Evolutionary conservation across 1,140 invertebrate genomes (phyloP).

Genomic region (Protaetia brevitarsis): DNA sequence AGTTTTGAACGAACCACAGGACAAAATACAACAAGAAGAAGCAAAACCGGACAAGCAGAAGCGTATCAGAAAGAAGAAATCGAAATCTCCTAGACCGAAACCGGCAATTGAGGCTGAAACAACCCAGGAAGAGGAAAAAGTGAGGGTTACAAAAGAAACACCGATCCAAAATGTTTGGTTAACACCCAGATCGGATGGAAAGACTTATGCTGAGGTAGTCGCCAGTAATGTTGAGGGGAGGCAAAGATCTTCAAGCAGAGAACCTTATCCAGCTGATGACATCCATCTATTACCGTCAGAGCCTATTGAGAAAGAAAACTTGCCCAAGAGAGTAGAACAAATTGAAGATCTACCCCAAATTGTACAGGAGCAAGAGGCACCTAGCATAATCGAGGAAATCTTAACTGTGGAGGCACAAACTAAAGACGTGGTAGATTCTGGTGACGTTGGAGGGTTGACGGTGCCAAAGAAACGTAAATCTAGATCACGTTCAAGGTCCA

Average conservation of each 20-base stretch:
- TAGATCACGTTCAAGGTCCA: constrained; percentile 36
- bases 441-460: neutral
- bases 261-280: neutral
- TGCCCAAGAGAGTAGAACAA: constrained; percentile 19
- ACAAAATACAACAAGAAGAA: neutral
- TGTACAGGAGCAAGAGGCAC: neutral
- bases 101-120: neutral
- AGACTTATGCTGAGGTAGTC: constrained; percentile 60
- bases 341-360: neutral
- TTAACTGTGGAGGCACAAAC: too few relatives aligned
- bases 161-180: constrained; percentile 43
- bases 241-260: neutral
- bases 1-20: neutral
- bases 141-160: neutral
- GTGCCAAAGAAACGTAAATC: constrained; percentile 48
- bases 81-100: constrained; percentile 28
- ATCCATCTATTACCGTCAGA: neutral
- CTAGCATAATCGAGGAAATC: neutral
- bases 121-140: neutral
- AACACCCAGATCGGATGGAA: constrained; percentile 49
- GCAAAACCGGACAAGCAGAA: constrained; percentile 30
- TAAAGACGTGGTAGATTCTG: too few relatives aligned
- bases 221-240: constrained; percentile 35
- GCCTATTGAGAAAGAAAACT: neutral
- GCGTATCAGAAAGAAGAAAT: constrained; percentile 25